phyloP scores from a whole-genome alignment of 2,797 vertebrate genomes.

The Coreius guichenoti region DNA sequence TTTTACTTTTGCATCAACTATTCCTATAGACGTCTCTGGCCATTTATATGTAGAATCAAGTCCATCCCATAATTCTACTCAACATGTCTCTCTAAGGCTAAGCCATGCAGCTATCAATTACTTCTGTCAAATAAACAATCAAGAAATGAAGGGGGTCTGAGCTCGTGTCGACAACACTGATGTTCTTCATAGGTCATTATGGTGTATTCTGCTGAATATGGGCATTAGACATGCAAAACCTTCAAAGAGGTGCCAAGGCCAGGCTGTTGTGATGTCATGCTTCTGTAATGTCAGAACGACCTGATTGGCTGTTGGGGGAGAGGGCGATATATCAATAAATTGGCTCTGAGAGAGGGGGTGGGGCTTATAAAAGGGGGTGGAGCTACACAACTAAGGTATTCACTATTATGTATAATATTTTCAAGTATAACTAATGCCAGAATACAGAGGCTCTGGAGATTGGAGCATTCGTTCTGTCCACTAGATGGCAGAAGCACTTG shows the following conservation, averaged over 20 bases:
- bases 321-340: constrained; percentile 76
- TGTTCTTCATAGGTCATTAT: constrained; percentile 51
- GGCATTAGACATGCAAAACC: constrained; percentile 90
- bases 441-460: constrained; percentile 77
- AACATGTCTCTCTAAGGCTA: constrained; percentile 55
- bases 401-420: constrained; percentile 76
- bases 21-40: constrained; percentile 73
- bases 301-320: not conserved
- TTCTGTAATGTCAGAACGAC: constrained; percentile 76
- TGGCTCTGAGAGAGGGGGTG: constrained; percentile 71
- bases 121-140: constrained; percentile 57
- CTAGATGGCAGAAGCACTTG: constrained; percentile 92
- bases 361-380: constrained; percentile 50
- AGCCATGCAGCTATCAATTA: constrained; percentile 65
- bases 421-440: constrained; percentile 80
- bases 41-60: constrained; percentile 68
- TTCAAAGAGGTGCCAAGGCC: constrained; percentile 85
- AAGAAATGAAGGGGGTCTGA: constrained; percentile 54
- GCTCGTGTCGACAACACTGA: constrained; percentile 10
- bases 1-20: not conserved
- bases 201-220: constrained; percentile 69
- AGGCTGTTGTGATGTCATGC: constrained; percentile 85
- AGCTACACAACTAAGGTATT: constrained; percentile 78
- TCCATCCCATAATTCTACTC: constrained; percentile 47
- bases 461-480: constrained; percentile 68